A percentile compares a stretch with the other conserved stretches of the same genome.
Conservation (phyloP, 1,140 invertebrate genomes). For the Zaprionus davidi region DNA sequence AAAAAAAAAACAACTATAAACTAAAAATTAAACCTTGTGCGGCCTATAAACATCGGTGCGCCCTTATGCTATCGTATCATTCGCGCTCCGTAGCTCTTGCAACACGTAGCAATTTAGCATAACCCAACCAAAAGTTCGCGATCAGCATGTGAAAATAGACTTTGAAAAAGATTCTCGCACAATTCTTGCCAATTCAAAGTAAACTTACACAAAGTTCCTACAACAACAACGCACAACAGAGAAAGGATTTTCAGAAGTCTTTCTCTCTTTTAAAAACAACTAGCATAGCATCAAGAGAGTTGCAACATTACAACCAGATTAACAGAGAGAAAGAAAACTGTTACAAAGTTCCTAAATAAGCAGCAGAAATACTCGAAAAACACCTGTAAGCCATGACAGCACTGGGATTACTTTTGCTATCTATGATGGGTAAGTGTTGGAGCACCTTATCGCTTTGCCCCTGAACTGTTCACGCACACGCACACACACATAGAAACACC, state of each 20-base stretch:
- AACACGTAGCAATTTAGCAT: slow-evolving; percentile 49
- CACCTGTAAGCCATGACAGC: slow-evolving; percentile 67
- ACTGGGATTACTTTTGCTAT: slow-evolving; percentile 81
- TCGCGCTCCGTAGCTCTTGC: slow-evolving; percentile 58
- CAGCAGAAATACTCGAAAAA: slow-evolving; percentile 19
- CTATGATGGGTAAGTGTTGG: slow-evolving; percentile 81
- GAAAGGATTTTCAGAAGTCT: not conserved
- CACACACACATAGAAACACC: not conserved
- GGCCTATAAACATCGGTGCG: slow-evolving; percentile 72
- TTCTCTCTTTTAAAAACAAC: no score
- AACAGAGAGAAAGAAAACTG: not conserved
- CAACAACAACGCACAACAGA: slow-evolving; percentile 24
- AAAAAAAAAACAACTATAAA: not conserved
- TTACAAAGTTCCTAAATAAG: slow-evolving; percentile 34
- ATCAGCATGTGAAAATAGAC: slow-evolving; percentile 43
- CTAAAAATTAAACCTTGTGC: slow-evolving; percentile 9
- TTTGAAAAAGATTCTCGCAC: slow-evolving; percentile 51
- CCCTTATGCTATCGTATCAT: slow-evolving; percentile 72
- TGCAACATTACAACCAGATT: not conserved
- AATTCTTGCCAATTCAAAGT: slow-evolving; percentile 65
- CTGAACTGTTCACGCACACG: slow-evolving; percentile 31
- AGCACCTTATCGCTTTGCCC: slow-evolving; percentile 50
- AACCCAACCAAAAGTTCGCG: slow-evolving; percentile 8
- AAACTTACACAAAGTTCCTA: slow-evolving; percentile 82
- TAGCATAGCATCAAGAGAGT: not conserved